These are phyloP conservation scores for Cuniculus paca DNA, from an alignment of 2,797 vertebrate species.

Conservation along the genomic window DNA sequence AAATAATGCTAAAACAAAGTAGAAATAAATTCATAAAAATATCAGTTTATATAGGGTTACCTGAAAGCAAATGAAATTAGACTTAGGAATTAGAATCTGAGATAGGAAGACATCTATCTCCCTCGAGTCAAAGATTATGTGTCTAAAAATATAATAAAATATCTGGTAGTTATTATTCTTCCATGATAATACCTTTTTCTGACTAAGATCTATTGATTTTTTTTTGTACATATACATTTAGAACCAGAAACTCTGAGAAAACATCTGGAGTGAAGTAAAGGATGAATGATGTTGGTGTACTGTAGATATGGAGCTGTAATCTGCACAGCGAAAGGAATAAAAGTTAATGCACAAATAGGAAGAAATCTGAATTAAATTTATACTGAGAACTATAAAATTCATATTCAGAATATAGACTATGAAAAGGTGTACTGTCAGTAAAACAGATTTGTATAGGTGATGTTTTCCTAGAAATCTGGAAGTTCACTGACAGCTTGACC, in stretches of 20 bases:
- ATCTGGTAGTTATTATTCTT: not conserved
- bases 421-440: not conserved
- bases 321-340: not conserved
- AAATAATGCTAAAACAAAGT: not conserved
- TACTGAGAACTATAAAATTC: not conserved
- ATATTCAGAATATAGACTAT: not conserved
- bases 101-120: not conserved
- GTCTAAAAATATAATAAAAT: not conserved
- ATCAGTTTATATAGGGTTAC: not conserved
- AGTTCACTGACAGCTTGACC: not conserved
- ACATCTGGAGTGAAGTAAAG: not conserved
- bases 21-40: not conserved
- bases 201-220: not conserved
- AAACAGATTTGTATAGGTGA: not conserved
- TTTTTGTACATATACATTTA: not conserved
- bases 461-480: not conserved
- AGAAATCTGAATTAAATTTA: not conserved
- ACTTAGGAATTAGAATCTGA: slow-evolving; percentile 29
- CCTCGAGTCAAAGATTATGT: slow-evolving; percentile 21
- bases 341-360: not conserved
- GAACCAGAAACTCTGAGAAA: not conserved
- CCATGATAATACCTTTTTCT: not conserved
- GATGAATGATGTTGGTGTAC: too few relatives aligned
- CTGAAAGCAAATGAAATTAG: not conserved
- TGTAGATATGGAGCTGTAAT: not conserved